These are phyloP conservation scores for Clarias gariepinus DNA, from an alignment of 2,113 vertebrate genomes.

Conservation along the genomic window DNA sequence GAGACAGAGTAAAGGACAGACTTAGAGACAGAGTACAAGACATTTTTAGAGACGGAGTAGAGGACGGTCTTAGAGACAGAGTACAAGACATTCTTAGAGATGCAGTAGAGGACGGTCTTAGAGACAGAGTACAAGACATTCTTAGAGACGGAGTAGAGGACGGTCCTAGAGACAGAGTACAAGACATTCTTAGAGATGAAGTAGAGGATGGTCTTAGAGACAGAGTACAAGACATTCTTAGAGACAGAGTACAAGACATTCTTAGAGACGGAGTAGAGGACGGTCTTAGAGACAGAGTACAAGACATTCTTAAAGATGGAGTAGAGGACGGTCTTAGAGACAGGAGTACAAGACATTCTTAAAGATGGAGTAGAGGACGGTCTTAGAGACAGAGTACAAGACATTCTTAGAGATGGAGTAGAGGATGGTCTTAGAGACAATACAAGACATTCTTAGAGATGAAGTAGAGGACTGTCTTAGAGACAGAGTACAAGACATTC, in stretches of 20 bases:
- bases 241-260: background rate
- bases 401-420: background rate
- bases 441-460: background rate
- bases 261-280: background rate
- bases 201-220: no score
- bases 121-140: background rate
- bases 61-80: no score
- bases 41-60: background rate
- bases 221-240: background rate
- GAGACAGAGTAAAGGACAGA: background rate
- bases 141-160: background rate
- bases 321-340: no score
- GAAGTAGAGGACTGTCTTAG: background rate
- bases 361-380: background rate
- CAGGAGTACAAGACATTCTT: background rate
- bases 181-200: background rate
- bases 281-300: background rate
- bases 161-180: background rate
- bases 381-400: background rate
- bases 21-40: background rate
- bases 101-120: background rate
- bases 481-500: no score
- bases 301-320: background rate
- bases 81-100: background rate
- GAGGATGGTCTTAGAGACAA: background rate